phyloP scores from a whole-genome alignment of 2,113 vertebrate genomes.

The Agapornis roseicollis region DNA sequence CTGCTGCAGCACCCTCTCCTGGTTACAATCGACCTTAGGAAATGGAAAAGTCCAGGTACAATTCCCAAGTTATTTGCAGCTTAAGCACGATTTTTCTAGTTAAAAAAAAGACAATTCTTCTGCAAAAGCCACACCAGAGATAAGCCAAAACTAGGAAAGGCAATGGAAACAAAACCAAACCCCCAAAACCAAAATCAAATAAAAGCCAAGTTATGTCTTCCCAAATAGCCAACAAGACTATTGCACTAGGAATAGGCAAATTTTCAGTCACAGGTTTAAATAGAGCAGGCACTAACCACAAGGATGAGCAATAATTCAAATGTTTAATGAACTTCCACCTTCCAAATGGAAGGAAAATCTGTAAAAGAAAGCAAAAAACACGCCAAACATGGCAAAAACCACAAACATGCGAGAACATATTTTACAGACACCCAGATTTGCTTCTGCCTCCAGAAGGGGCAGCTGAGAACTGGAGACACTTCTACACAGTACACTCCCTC shows the following conservation, averaged over 20 bases:
- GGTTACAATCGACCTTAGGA: neutral
- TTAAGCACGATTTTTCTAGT: neutral
- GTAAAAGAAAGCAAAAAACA: neutral
- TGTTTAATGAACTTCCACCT: conserved; percentile 39
- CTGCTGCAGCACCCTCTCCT: neutral
- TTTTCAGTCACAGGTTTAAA: neutral
- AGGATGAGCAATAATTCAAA: neutral
- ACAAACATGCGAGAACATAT: neutral
- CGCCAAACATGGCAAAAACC: neutral
- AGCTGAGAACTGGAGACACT: neutral
- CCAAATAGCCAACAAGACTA: neutral
- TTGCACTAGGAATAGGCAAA: neutral
- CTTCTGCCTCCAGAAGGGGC: neutral
- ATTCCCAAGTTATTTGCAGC: too few relatives aligned
- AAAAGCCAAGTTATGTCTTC: neutral
- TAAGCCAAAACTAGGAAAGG: neutral
- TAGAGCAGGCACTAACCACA: neutral
- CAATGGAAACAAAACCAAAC: neutral
- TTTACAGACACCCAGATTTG: neutral
- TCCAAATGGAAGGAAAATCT: neutral
- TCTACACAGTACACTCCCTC: neutral
- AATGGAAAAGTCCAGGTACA: neutral
- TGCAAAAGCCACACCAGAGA: neutral
- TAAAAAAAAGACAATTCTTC: neutral
- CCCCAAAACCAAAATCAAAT: neutral